These are phyloP conservation scores for Dromius quadrimaculatus DNA, from an alignment of 2,888 invertebrate genomes.

Conservation along the genomic window DNA sequence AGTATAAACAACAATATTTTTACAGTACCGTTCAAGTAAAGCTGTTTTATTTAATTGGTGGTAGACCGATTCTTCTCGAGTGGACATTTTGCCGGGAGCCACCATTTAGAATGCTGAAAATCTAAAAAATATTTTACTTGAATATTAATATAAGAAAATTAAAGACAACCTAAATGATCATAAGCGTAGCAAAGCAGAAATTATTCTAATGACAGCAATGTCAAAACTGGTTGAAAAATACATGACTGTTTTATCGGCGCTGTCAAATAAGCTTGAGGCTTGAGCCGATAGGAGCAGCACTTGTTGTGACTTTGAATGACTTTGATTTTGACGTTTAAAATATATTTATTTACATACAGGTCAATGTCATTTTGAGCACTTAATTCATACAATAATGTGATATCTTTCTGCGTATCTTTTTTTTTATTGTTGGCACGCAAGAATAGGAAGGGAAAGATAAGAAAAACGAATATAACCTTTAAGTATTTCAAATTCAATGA, in stretches of 20 bases:
- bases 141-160: background rate
- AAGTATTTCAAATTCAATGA: no score
- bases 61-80: conserved; percentile 45
- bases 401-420: no score
- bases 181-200: background rate
- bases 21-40: conserved; percentile 34
- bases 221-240: background rate
- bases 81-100: conserved; percentile 41
- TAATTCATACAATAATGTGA: no score
- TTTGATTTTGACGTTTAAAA: background rate
- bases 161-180: conserved; percentile 6
- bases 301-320: no score
- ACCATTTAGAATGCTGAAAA: conserved; percentile 37
- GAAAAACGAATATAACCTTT: no score
- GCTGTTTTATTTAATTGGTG: conserved; percentile 51
- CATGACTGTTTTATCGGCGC: background rate
- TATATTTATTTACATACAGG: background rate
- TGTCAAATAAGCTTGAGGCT: background rate
- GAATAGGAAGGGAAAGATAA: no score
- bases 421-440: no score
- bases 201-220: no score
- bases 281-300: background rate
- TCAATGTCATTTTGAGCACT: no score
- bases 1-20: background rate
- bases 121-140: background rate